Percentiles rank a stretch among this genome's conserved stretches.
Evolutionary conservation across 2,888 invertebrate genomes (phyloP).

Genomic region (Melieria crassipennis): DNA sequence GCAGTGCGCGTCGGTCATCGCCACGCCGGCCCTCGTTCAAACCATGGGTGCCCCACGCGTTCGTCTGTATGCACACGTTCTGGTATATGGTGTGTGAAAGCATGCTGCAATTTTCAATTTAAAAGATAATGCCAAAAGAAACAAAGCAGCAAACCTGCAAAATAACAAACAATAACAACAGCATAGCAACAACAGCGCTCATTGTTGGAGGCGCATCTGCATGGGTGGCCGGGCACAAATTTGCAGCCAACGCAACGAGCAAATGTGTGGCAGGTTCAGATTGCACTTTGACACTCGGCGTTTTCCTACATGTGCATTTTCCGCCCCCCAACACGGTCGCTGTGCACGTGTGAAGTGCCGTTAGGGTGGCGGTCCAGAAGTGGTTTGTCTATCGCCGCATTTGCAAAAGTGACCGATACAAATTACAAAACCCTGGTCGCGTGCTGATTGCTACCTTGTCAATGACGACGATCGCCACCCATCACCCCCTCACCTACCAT

Average conservation of each 20-base stretch:
- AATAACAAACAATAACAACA: neutral
- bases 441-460: too few relatives aligned
- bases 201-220: slow-evolving; percentile 2
- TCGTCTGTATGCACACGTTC: neutral
- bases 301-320: too few relatives aligned
- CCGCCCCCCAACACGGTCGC: too few relatives aligned
- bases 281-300: neutral
- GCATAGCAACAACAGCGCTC: neutral
- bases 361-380: too few relatives aligned
- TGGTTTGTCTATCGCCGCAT: too few relatives aligned
- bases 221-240: neutral
- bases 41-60: neutral
- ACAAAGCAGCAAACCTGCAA: slow-evolving; percentile 1
- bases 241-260: too few relatives aligned
- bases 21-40: neutral
- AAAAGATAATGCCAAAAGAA: slow-evolving; percentile 8
- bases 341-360: too few relatives aligned
- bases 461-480: too few relatives aligned
- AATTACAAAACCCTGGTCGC: too few relatives aligned
- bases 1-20: too few relatives aligned
- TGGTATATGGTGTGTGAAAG: slow-evolving; percentile 5
- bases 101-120: slow-evolving; percentile 23
- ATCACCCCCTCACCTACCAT: too few relatives aligned
- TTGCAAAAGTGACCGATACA: too few relatives aligned
- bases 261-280: slow-evolving; percentile 18